Percentiles rank a stretch among this genome's conserved stretches.
Evolutionary conservation across 2,797 vertebrate species (phyloP).

Genomic region (Acanthopagrus latus): DNA sequence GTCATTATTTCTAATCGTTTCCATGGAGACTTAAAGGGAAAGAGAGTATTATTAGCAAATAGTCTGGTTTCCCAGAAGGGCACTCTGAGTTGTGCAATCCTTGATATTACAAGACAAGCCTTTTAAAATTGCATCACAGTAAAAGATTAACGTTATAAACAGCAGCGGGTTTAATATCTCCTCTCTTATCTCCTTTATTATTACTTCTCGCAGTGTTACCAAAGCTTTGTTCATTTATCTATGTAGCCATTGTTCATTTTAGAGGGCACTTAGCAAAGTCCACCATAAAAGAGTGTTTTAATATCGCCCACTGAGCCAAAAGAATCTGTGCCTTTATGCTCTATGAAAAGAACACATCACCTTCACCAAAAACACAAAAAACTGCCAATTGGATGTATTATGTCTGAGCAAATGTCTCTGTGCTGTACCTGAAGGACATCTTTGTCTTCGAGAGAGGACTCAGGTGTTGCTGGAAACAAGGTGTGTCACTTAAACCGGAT

Average conservation of each 20-base stretch:
- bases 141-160: conserved; percentile 51
- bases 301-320: conserved; percentile 3
- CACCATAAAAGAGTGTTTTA: conserved; percentile 40
- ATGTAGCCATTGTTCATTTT: not conserved
- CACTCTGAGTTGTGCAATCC: conserved; percentile 4
- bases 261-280: conserved; percentile 13
- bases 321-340: not conserved
- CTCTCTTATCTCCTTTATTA: conserved; percentile 23
- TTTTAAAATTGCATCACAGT: conserved; percentile 22
- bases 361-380: conserved; percentile 5
- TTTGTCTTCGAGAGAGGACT: not conserved
- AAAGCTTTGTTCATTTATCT: conserved; percentile 15
- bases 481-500: not conserved
- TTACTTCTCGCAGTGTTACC: not conserved
- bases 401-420: not conserved
- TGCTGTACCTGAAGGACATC: not conserved
- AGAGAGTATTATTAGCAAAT: not conserved
- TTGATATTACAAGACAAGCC: conserved; percentile 3
- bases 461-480: conserved; percentile 19
- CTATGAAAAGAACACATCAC: conserved; percentile 16
- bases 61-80: not conserved
- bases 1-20: not conserved
- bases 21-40: not conserved
- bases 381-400: not conserved
- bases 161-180: not conserved